A percentile compares a stretch with the other conserved stretches of the same genome.
Conservation (phyloP, 2,113 vertebrate genomes). For the Mobula birostris region DNA sequence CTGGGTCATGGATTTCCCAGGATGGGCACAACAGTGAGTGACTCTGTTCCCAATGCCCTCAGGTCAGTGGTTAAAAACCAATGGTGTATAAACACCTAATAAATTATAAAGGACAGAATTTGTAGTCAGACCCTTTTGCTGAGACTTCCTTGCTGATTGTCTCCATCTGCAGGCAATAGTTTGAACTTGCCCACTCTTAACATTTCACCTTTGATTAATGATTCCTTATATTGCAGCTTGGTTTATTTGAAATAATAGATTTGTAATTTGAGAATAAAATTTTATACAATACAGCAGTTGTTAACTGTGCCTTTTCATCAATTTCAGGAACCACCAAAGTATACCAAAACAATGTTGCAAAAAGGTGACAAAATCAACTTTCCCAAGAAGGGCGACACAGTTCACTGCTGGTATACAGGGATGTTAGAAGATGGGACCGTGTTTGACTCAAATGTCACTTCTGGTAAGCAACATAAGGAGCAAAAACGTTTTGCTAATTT, state of each 20-base stretch:
- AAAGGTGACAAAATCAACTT: constrained; percentile 93
- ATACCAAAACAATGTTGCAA: constrained; percentile 76
- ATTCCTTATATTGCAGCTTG: not conserved
- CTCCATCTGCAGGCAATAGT: too few species aligned
- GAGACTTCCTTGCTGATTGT: too few species aligned
- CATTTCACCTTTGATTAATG: not conserved
- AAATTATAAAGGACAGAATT: too few species aligned
- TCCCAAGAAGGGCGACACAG: constrained; percentile 85
- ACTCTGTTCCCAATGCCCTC: too few species aligned
- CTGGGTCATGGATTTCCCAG: too few species aligned
- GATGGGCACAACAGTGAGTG: too few species aligned
- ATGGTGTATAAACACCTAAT: too few species aligned
- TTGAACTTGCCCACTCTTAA: not conserved
- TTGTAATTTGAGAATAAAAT: not conserved
- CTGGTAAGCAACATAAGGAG: constrained; percentile 56
- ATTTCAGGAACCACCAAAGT: constrained; percentile 80
- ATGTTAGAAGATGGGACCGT: constrained; percentile 86
- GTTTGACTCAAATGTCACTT: constrained; percentile 85
- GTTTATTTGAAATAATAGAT: not conserved
- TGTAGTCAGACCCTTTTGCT: too few species aligned
- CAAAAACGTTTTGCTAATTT: not conserved
- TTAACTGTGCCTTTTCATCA: not conserved
- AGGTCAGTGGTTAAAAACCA: too few species aligned
- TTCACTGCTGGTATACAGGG: constrained; percentile 94
- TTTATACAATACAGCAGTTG: not conserved